phyloP scores from a whole-genome alignment of 2,888 invertebrate species.

The Drosophila nr. perissopoda region DNA sequence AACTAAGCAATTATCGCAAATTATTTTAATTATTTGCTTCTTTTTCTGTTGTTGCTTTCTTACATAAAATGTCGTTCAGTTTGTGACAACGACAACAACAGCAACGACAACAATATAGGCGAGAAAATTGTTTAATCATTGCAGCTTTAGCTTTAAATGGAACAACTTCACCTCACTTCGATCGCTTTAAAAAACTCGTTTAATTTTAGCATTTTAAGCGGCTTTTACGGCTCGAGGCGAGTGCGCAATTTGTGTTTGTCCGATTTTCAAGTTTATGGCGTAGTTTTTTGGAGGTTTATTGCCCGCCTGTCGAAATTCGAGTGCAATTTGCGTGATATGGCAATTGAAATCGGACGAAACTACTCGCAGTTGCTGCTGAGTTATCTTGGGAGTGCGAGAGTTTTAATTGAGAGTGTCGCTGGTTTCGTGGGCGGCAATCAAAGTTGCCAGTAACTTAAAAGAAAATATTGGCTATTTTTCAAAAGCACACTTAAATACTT shows the following conservation, averaged over 20 bases:
- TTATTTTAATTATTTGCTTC: constrained; percentile 28
- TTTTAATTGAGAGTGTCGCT: constrained; percentile 45
- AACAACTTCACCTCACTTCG: constrained; percentile 30
- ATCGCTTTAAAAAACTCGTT: constrained; percentile 51
- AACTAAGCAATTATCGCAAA: constrained; percentile 70
- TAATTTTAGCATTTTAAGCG: constrained; percentile 38
- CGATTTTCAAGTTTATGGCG: constrained; percentile 60
- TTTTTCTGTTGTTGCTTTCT: constrained; percentile 27
- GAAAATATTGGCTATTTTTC: neutral
- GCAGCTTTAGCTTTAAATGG: constrained; percentile 71
- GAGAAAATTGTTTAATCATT: constrained; percentile 77
- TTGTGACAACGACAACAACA: constrained; percentile 17
- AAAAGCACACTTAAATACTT: neutral
- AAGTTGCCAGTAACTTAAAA: constrained; percentile 26
- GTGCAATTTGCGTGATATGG: constrained; percentile 61
- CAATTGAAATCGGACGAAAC: constrained; percentile 48
- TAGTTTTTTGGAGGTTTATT: constrained; percentile 51
- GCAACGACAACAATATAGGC: constrained; percentile 12
- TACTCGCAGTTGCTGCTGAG: constrained; percentile 21
- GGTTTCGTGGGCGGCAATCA: constrained; percentile 48
- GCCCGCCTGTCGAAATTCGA: constrained; percentile 65
- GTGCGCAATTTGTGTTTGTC: constrained; percentile 52
- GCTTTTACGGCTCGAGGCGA: constrained; percentile 26
- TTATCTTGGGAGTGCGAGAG: constrained; percentile 18
- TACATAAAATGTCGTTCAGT: constrained; percentile 55